Base-by-base conservation (phyloP, 2,888 invertebrate species). In the Hirtodrosophila cameraria region DNA sequence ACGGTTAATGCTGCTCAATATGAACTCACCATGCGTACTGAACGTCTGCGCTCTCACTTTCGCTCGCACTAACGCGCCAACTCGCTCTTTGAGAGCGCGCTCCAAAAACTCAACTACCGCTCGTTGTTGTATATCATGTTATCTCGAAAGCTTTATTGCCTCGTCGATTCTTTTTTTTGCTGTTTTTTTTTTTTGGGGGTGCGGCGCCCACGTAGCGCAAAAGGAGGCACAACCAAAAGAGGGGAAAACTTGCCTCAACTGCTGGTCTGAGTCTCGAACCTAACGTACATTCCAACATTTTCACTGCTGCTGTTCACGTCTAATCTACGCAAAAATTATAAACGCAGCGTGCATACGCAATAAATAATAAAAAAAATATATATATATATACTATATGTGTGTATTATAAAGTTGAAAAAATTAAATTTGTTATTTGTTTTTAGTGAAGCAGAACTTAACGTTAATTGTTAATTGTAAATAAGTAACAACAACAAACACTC, bases 181-280 rank as follows among this genome's bases (percentile, higher is more conserved):
- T n/a, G n/a, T n/a, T n/a, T n/a, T n/a, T 65, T 57, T 62, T 55
- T 60, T 54, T 69, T 62, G 80, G 75, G 72, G 71, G 74, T 76
- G 76, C 83, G 83, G 83, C 77, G 83, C 80, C 69, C 81, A 81
- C 85, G 75, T 84, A 84, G 54, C 59, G 39, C 48, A 72, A 66
- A 72, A 68, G 59, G 55, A 72, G 61, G 61, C 64, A 61, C 46
- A 43, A 23, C 65, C 53, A 53, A n/a, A n/a, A 53, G 43, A 64
- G 27, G 42, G 50, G 71, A 59, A 62, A 77, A 74, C 67, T 74
- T 59, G 71, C 68, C 67, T 38, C 62, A 62, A 66, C 59, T 64
- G 62, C 39, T 45, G 13, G 12, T 18, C 30, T 12, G 50, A 12
- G 11, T 18, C 27, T n/a, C 30, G 18, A 38, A 28, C 12, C 46